phyloP scores from a whole-genome alignment of 2,113 vertebrate genomes.

The Pristiophorus japonicus region DNA sequence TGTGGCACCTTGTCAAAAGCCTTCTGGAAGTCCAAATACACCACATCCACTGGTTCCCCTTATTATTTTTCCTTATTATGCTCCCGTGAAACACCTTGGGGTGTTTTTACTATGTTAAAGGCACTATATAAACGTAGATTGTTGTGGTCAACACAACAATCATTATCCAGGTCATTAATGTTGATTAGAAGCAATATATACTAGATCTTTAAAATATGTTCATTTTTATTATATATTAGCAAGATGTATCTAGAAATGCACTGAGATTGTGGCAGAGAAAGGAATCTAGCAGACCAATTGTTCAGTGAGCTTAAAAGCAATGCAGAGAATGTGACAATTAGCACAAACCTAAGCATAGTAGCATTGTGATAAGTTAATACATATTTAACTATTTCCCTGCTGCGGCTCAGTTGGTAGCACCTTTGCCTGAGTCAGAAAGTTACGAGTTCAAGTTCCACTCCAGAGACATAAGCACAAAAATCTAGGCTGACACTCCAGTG shows the following conservation, averaged over 20 bases:
- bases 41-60: too few relatives aligned
- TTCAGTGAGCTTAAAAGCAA: not conserved
- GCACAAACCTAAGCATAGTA: not conserved
- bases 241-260: not conserved
- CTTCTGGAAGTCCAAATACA: too few relatives aligned
- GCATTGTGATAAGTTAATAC: not conserved
- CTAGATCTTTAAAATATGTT: not conserved
- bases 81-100: not conserved
- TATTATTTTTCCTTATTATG: not conserved
- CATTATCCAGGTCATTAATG: not conserved
- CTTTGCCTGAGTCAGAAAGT: too few relatives aligned
- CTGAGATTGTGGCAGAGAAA: not conserved
- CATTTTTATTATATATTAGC: not conserved
- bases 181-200: not conserved
- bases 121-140: not conserved
- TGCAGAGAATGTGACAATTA: not conserved
- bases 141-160: not conserved
- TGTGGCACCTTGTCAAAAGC: too few relatives aligned
- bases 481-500: too few relatives aligned
- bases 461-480: too few relatives aligned
- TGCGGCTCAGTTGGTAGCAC: too few relatives aligned
- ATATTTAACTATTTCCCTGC: not conserved
- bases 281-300: not conserved
- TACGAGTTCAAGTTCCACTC: too few relatives aligned
- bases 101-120: not conserved